Evolutionary conservation across 64 coral and sea anemone species (phyloP).

Genomic region (Stichodactyla mertensii): DNA sequence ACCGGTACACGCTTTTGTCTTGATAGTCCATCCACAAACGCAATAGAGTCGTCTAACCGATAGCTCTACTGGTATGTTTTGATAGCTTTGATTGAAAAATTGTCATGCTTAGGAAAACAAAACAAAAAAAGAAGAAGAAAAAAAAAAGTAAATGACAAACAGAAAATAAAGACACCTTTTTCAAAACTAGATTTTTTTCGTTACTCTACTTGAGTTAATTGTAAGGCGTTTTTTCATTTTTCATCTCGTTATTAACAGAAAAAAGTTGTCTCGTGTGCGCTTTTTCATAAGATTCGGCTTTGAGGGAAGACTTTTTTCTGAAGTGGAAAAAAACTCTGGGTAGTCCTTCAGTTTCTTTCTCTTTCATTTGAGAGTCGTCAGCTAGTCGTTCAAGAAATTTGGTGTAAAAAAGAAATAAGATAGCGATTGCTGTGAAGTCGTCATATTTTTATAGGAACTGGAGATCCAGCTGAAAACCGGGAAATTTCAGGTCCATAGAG

Average conservation of each 20-base stretch:
- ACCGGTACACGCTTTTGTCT: constrained; percentile 76
- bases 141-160: constrained; percentile 42
- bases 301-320: not conserved
- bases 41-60: constrained; percentile 10
- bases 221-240: not conserved
- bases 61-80: constrained; percentile 38
- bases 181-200: not conserved
- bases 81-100: constrained; percentile 32
- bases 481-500: constrained; percentile 14
- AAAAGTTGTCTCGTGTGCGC: not conserved
- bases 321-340: not conserved
- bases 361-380: not conserved
- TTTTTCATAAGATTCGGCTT: not conserved
- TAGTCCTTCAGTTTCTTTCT: not conserved
- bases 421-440: not conserved
- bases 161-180: not conserved
- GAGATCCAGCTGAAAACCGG: constrained; percentile 10
- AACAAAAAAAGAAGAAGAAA: not conserved
- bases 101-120: constrained; percentile 39
- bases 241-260: not conserved
- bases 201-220: not conserved
- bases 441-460: not conserved
- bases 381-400: not conserved
- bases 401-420: not conserved
- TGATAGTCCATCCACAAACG: constrained; percentile 9